Percentiles rank a stretch among this genome's conserved stretches.
Evolutionary conservation across 2,888 invertebrate genomes (phyloP).

Genomic region (Drosophila ezoana): DNA sequence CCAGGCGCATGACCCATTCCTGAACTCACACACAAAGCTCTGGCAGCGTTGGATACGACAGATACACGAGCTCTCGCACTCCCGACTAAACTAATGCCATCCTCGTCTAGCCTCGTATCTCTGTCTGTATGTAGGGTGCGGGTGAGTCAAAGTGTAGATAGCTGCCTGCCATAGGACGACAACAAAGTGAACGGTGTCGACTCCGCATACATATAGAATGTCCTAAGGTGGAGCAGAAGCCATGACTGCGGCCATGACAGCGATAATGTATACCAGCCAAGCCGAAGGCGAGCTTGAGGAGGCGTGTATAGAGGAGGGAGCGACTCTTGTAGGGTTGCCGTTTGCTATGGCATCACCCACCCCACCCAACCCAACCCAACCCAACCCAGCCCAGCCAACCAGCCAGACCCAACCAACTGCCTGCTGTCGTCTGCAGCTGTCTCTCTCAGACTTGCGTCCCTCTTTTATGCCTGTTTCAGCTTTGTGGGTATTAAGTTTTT

Average conservation of each 20-base stretch:
- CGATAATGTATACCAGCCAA: constrained; percentile 73
- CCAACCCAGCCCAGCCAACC: constrained; percentile 24
- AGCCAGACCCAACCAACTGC: constrained; percentile 49
- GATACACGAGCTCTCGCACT: constrained; percentile 65
- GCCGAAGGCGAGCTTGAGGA: constrained; percentile 11
- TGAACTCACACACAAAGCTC: constrained; percentile 71
- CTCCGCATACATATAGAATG: constrained; percentile 63
- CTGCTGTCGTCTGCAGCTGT: constrained; percentile 35
- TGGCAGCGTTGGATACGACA: constrained; percentile 55
- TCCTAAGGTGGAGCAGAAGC: constrained; percentile 84
- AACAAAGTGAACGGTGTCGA: constrained; percentile 72
- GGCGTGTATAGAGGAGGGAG: constrained; percentile 9
- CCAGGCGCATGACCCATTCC: constrained; percentile 83
- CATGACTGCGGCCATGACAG: constrained; percentile 82
- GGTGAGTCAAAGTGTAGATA: constrained; percentile 75
- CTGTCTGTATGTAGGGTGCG: constrained; percentile 51
- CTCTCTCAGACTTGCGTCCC: constrained; percentile 27
- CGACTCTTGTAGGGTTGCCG: constrained; percentile 62
- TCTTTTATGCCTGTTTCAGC: constrained; percentile 23
- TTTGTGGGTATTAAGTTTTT: constrained; percentile 79
- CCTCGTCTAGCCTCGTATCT: constrained; percentile 57
- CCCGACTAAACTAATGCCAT: constrained; percentile 72
- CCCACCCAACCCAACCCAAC: constrained; percentile 27
- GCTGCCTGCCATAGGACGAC: constrained; percentile 78
- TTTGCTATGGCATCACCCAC: constrained; percentile 40